Base-by-base conservation (phyloP, 2,797 vertebrate genomes). In the Acanthurus tractus region DNA sequence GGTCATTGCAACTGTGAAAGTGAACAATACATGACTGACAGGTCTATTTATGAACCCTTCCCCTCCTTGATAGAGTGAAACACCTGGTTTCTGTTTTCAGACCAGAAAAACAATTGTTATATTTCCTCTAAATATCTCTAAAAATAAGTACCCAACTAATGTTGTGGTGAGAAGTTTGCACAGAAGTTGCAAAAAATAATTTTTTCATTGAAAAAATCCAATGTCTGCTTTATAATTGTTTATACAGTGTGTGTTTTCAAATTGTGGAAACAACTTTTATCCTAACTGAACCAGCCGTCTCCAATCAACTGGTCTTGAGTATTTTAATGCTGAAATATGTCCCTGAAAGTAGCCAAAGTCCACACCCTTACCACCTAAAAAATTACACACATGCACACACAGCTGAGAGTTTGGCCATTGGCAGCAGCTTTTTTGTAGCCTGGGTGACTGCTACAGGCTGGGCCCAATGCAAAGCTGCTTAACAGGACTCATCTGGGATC, bases 401-500 rank as follows among this genome's bases (percentile, higher is more conserved):
- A 57, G 50, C 54, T 64, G 50, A 63, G 58, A 57, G 42, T 48
- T 68, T 11, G 54, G 67, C 65, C 65, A 70, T 71, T 80, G 81
- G 83, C 85, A 86, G 45, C 56, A 81, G 62, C 49, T 71, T 81
- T 59, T 74, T 79, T 81, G 81, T 82, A 69, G 79, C 79, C 63
- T 20, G 53, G 76, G 79, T 11, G 50, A 81, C 79, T 79, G 82
- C 52, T 74, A 54, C 86, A 83, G 62, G 69, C 79, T 74, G 63
- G 79, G 70, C 40, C 86, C 67, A 46, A 71, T 88, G 79, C 67
- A 92, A 92, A 92, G 91, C 90, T 89, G 84, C 89, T 92, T 92
- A 93, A 87, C 90, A 80, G 81, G 82, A 85, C 89, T 92, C 76
- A 89, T 89, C 89, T 90, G 84, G 89, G 90, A 90, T 92, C 91